A percentile compares a stretch with the other conserved stretches of the same genome.
Conservation (phyloP, 2,888 invertebrate species). For the Oegoconia quadripuncta region DNA sequence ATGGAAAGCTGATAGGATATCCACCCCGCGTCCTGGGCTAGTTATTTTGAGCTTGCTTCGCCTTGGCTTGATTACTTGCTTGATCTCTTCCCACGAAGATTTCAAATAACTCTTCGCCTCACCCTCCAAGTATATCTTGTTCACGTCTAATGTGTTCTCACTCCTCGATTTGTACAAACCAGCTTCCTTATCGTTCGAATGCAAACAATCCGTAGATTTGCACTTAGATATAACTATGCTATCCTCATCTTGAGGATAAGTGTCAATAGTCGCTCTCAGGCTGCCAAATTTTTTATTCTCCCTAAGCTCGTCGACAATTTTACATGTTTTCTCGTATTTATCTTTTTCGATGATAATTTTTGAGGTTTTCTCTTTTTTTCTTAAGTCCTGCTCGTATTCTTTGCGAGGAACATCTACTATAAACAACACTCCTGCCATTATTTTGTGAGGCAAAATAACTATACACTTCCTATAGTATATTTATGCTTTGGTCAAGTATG, state of each 20-base stretch:
- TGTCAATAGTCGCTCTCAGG: constrained; percentile 22
- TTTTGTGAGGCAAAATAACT: neutral
- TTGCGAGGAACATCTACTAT: constrained; percentile 78
- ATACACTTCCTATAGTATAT: neutral
- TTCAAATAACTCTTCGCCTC: constrained; percentile 27
- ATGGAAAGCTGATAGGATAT: constrained; percentile 45
- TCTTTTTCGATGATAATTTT: constrained; percentile 32
- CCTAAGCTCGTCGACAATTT: constrained; percentile 36
- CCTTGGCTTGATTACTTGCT: constrained; percentile 37
- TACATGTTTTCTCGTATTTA: constrained; percentile 30
- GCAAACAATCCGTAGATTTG: constrained; percentile 39
- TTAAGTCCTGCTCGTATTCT: constrained; percentile 60
- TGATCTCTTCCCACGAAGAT: constrained; percentile 46
- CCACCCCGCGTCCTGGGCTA: constrained; percentile 36
- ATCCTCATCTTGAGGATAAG: constrained; percentile 25
- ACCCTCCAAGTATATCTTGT: constrained; percentile 15
- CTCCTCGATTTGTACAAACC: constrained; percentile 38
- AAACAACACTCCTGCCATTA: constrained; percentile 79
- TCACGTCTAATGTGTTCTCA: constrained; percentile 32
- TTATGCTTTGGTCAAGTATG: neutral
- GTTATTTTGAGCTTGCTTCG: constrained; percentile 48
- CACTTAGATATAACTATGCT: constrained; percentile 31
- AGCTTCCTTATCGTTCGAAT: constrained; percentile 22
- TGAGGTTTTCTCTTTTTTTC: constrained; percentile 24
- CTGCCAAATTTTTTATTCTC: constrained; percentile 30